A percentile compares a stretch with the other conserved stretches of the same genome.
These are phyloP conservation scores for Cephus spinipes DNA, from an alignment of 2,888 invertebrate genomes.

Conservation along the genomic window DNA sequence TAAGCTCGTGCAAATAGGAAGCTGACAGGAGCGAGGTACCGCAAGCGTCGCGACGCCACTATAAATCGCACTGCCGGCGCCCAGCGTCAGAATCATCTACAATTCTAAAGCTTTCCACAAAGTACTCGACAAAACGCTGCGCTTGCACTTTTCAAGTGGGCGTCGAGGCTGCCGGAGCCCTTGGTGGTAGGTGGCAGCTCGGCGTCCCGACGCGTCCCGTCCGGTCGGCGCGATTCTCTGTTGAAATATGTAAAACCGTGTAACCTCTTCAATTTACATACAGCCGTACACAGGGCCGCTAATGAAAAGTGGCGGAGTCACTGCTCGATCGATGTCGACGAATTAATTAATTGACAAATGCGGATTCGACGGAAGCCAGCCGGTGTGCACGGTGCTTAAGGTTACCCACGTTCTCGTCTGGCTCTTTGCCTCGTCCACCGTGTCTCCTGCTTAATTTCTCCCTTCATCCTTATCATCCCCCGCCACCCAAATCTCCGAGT, in stretches of 20 bases:
- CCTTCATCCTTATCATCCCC: neutral
- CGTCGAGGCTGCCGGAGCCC: slow-evolving; percentile 27
- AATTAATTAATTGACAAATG: slow-evolving; percentile 1
- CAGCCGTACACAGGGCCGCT: slow-evolving; percentile 38
- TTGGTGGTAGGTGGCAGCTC: slow-evolving; percentile 6
- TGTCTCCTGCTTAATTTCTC: neutral
- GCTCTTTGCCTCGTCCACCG: too few species aligned
- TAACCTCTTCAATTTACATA: slow-evolving; percentile 66
- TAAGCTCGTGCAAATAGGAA: slow-evolving; percentile 3
- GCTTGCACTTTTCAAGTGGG: slow-evolving; percentile 64
- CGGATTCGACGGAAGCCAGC: neutral
- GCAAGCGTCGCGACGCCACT: slow-evolving; percentile 29
- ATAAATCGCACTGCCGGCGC: slow-evolving; percentile 25
- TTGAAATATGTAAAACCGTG: slow-evolving; percentile 66
- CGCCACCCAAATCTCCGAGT: neutral
- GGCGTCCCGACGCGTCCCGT: slow-evolving; percentile 20
- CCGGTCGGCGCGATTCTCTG: slow-evolving; percentile 46
- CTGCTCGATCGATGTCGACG: slow-evolving; percentile 1
- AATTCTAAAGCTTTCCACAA: slow-evolving; percentile 67
- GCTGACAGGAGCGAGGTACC: slow-evolving; percentile 22
- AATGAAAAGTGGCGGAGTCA: slow-evolving; percentile 49
- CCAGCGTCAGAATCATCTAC: slow-evolving; percentile 52
- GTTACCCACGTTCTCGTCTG: too few species aligned
- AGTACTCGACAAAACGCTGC: slow-evolving; percentile 65
- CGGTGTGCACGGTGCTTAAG: too few species aligned